Base-by-base conservation (phyloP, 2,888 invertebrate species). In the Therioaphis trifolii region DNA sequence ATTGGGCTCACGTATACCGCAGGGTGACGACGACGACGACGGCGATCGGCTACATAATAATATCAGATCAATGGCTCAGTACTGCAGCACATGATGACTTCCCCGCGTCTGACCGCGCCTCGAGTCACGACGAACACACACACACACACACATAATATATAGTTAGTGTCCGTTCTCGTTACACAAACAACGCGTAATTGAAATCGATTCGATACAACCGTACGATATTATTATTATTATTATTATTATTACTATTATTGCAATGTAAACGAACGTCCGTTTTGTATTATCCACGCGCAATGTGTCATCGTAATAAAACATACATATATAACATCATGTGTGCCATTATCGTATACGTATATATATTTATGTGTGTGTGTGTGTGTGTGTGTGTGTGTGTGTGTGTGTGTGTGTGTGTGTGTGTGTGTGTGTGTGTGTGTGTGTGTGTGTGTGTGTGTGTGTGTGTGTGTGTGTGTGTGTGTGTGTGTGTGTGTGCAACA, bases 1-100 rank as follows among this genome's bases (percentile, higher is more conserved):
- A 72, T 80, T 49, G 80, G 46, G 21, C 71, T 61, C 72, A 46
- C 55, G 55, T 74, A 61, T 49, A 66, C 75, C 75, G 61, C 78
- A 68, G 58, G 58, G 72, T 72, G 69, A 24, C 46, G 46, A 27
- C 52, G 52, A 14, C 5, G 46, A 7, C 35, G 35, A 7, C 35
- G 35, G 35, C 7, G 35, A 35, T 7, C 35, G 35, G 4, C 4
- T 3, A 35, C 5, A 61, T 61, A 24, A 14, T 29, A 27, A 5
- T 61, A 72, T 4, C 21, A 21, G 35, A 35, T 35, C 35, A 7
- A 35, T 5, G 35, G 35, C 35, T n/a, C n/a, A 9, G 52, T 21
- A 5, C n/a, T n/a, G 21, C 9, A 27, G n/a, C 43, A 24, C 52
- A 40, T 24, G 43, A 40, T 24, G 58, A 58, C 74, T 74, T 35